These are phyloP conservation scores for Alaudala cheleensis DNA, from an alignment of 2,113 vertebrate species.

Conservation along the genomic window DNA sequence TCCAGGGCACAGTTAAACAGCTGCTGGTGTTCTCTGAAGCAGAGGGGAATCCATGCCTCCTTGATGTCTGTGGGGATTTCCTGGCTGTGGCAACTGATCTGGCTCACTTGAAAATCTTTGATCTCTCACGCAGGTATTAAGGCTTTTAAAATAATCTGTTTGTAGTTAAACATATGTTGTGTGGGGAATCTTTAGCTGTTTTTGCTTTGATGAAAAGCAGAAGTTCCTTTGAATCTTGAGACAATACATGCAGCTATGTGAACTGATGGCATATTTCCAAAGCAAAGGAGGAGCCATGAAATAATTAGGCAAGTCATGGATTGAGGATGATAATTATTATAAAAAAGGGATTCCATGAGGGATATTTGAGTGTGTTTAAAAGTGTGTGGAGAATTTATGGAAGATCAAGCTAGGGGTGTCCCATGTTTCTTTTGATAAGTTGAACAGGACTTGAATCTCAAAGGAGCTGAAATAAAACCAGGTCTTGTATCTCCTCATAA, in stretches of 20 bases:
- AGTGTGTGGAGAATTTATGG: neutral
- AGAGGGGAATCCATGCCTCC: constrained; percentile 87
- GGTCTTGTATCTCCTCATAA: neutral
- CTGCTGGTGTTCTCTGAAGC: constrained; percentile 87
- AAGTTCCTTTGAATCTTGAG: neutral
- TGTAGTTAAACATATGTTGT: neutral
- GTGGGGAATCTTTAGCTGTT: neutral
- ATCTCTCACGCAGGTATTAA: constrained; percentile 91
- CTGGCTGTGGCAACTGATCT: constrained; percentile 91
- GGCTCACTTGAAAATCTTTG: constrained; percentile 88
- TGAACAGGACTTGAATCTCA: neutral
- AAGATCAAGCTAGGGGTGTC: neutral
- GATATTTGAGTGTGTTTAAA: neutral
- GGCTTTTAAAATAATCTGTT: neutral
- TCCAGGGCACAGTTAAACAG: constrained; percentile 95
- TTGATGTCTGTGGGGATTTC: constrained; percentile 88
- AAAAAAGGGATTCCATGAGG: neutral
- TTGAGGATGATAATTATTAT: neutral
- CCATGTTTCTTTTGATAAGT: neutral
- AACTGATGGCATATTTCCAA: neutral
- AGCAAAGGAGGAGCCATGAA: neutral
- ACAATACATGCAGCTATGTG: neutral
- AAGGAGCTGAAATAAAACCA: neutral
- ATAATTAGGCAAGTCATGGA: neutral
- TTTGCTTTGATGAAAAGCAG: neutral